Base-by-base conservation (phyloP, 2,888 invertebrate genomes). In the Beris morrisii region DNA sequence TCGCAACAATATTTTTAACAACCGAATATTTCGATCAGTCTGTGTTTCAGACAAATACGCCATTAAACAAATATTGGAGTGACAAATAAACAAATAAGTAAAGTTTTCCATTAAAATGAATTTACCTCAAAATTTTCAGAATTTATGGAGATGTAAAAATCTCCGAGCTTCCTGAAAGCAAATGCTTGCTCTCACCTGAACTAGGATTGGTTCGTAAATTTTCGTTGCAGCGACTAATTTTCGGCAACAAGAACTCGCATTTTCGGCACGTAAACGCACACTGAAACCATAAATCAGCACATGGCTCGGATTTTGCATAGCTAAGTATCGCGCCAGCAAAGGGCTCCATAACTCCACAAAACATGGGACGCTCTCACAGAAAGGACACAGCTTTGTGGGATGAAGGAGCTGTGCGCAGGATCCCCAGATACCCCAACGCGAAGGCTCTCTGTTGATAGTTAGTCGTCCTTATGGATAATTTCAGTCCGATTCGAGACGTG, bases 281-380 rank as follows among this genome's bases (percentile, higher is more conserved):
- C 59, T 59, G 59, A 66, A 64, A 58, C 22, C 67, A 67, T 67
- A 67, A 67, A 67, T 67, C 67, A 67, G 64, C 52, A 54, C 64
- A 67, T 64, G 67, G 67, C 64, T 64, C 64, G 52, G 57, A 64
- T 58, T 63, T 63, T 13, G 30, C 32, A 54, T 65, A 52, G 65
- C 57, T 57, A 52, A 57, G 52, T 52, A 43, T 58, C 38, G 57
- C 9, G 57, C 48, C 48, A 12, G 48, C 57, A 50, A 57, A 56
- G 57, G 56, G 65, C 7, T 7, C 38, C 52, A 48, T 30, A 52
- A 43, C 50, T 57, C 58, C 52, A 22, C 65, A 65, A 65, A 57
- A 57, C 38, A 38, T 9, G 38, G 4, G 38, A 7, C 5, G 9
- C n/a, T n/a, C n/a, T n/a, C n/a, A n/a, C n/a, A n/a, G 3, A 38